A percentile compares a stretch with the other conserved stretches of the same genome.
These are phyloP conservation scores for Lapara coniferarum DNA, from an alignment of 2,888 invertebrate genomes.

Conservation along the genomic window DNA sequence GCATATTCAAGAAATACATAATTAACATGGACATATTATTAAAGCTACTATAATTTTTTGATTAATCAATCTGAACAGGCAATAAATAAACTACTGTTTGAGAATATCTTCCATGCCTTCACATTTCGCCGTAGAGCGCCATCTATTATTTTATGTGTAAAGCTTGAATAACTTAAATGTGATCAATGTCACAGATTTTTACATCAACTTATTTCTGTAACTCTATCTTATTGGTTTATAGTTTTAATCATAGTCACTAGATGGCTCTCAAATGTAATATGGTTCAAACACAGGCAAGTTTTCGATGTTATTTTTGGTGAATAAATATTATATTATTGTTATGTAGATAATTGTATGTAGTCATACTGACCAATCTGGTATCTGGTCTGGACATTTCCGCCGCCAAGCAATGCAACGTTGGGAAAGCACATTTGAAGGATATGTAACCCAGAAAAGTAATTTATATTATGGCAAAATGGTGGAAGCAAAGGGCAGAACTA, in stretches of 20 bases:
- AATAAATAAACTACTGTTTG: neutral
- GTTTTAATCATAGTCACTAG: neutral
- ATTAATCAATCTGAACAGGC: neutral
- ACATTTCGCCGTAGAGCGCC: constrained; percentile 20
- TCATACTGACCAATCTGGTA: too few species aligned
- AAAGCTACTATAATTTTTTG: too few species aligned
- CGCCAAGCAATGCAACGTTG: too few species aligned
- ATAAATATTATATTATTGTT: too few species aligned
- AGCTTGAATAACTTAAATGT: neutral
- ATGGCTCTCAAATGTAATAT: neutral
- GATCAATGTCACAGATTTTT: too few species aligned
- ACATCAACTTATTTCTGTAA: neutral
- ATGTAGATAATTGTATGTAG: too few species aligned
- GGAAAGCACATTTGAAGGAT: too few species aligned
- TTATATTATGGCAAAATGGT: too few species aligned
- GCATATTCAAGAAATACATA: neutral
- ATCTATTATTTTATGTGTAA: constrained; percentile 15
- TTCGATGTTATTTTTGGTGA: neutral
- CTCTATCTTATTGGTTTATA: neutral
- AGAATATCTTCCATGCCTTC: neutral
- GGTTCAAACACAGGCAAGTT: neutral
- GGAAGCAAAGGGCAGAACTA: too few species aligned
- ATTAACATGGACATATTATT: neutral
- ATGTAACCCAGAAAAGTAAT: too few species aligned
- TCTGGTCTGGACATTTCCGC: too few species aligned